These are phyloP conservation scores for Galeopsomyia nigrocyanea DNA, from an alignment of 2,888 invertebrate species.

Conservation along the genomic window DNA sequence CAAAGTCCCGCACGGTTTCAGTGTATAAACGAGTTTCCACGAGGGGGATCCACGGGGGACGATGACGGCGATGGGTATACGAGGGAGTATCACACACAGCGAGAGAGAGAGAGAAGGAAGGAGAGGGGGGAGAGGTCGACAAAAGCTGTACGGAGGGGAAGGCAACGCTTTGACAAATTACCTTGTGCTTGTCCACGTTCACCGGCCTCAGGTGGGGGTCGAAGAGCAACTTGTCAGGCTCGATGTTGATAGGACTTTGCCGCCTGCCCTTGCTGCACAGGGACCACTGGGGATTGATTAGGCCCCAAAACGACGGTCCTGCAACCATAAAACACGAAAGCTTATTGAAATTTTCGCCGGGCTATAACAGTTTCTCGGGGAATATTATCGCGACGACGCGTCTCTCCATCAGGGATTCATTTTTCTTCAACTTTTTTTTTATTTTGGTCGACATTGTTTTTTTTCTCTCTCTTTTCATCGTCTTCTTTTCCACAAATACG, in stretches of 20 bases:
- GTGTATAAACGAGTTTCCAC: not conserved
- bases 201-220: slow-evolving; percentile 94
- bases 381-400: too few species aligned
- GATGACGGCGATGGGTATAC: too few species aligned
- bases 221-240: slow-evolving; percentile 93
- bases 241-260: slow-evolving; percentile 97
- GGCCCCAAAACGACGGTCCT: slow-evolving; percentile 99
- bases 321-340: slow-evolving; percentile 60
- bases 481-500: too few species aligned
- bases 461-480: not conserved
- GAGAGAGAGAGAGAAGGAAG: slow-evolving; percentile 25
- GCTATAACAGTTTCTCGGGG: not conserved
- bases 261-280: slow-evolving; percentile 96
- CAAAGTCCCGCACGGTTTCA: slow-evolving; percentile 16
- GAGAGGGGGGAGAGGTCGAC: not conserved
- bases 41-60: not conserved
- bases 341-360: slow-evolving; percentile 25
- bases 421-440: not conserved
- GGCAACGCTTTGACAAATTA: slow-evolving; percentile 69
- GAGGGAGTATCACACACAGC: slow-evolving; percentile 11
- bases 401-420: too few species aligned
- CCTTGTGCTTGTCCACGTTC: slow-evolving; percentile 94
- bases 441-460: not conserved
- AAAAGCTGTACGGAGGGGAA: slow-evolving; percentile 8
- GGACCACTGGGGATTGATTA: slow-evolving; percentile 98